Conservation (phyloP, 2,888 invertebrate genomes). For the Phymatocera aterrima region DNA sequence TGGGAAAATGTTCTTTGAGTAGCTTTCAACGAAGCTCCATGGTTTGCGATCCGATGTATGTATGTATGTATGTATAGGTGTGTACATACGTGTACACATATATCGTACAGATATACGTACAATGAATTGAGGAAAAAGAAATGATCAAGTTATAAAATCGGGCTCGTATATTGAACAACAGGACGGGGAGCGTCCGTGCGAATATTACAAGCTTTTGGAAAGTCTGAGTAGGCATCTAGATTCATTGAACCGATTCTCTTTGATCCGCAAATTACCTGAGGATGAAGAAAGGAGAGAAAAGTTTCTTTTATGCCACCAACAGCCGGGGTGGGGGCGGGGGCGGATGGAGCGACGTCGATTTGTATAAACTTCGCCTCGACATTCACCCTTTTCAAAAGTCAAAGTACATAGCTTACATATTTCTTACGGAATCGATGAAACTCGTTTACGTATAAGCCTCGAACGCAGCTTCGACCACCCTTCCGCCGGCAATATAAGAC, state of each 20-base stretch:
- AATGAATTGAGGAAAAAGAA: neutral
- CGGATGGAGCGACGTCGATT: neutral
- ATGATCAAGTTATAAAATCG: neutral
- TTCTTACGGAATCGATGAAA: neutral
- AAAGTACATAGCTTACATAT: no score
- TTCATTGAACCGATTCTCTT: slow-evolving; percentile 10
- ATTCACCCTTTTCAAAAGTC: neutral
- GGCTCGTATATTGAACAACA: neutral
- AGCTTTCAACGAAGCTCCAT: no score
- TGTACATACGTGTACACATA: no score
- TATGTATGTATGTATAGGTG: no score
- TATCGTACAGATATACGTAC: no score
- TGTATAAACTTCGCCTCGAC: neutral
- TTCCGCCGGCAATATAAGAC: no score
- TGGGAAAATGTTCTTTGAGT: no score
- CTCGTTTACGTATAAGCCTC: no score
- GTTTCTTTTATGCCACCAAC: neutral
- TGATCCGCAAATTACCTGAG: neutral
- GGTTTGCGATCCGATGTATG: no score
- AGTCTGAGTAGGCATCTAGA: slow-evolving; percentile 2
- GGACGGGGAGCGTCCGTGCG: no score
- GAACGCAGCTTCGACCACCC: no score
- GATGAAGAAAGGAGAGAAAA: neutral
- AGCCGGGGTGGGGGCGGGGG: no score
- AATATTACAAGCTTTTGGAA: neutral